Evolutionary conservation across 2,113 vertebrate genomes (phyloP).

Genomic region (Poicephalus meyeri): DNA sequence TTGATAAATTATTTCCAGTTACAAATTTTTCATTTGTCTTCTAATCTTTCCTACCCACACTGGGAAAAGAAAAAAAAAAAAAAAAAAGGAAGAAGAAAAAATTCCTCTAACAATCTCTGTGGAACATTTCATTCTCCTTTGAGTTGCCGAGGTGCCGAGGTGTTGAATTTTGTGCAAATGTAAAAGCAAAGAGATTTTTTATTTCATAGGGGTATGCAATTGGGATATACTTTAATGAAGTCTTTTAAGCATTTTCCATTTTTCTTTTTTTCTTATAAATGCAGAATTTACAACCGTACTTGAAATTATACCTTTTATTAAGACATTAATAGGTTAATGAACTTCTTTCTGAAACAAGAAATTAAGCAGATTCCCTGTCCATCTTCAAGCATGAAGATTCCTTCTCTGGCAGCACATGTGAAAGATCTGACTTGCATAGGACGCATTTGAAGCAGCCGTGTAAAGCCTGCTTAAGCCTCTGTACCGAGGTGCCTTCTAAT

Average conservation of each 20-base stretch:
- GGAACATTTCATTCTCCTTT: neutral
- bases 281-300: neutral
- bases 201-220: neutral
- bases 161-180: neutral
- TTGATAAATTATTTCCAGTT: neutral
- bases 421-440: neutral
- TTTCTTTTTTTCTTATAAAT: neutral
- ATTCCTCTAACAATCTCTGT: neutral
- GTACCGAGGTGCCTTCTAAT: neutral
- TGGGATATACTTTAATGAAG: neutral
- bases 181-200: neutral
- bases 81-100: neutral
- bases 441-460: neutral
- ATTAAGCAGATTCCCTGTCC: neutral
- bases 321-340: neutral
- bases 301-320: neutral
- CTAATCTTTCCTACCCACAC: neutral
- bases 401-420: neutral
- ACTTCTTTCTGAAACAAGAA: neutral
- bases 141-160: neutral
- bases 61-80: neutral
- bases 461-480: neutral
- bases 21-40: neutral
- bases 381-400: neutral
- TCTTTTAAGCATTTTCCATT: neutral